Evolutionary conservation across 2,113 vertebrate genomes (phyloP), one percentile per base, ranked within the genome.

Genomic region (Leptocoma aspasia): DNA sequence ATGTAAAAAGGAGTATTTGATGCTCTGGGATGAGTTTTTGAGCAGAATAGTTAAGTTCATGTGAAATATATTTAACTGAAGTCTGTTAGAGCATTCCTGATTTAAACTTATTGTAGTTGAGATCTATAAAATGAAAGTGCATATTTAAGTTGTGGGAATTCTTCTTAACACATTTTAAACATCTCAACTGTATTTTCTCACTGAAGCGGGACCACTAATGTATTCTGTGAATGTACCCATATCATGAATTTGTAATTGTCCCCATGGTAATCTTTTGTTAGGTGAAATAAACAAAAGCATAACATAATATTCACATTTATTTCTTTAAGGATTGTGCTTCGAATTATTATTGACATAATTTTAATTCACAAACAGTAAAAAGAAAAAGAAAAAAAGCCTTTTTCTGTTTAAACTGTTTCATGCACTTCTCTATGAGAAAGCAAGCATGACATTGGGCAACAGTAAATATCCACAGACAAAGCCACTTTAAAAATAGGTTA

Each of bases 181-280:
- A 91, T 64, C 84, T 84, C 61, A 52, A 79, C 90, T 53, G 75
- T 86, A 86, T 90, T 96, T 97, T 97, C 72, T 85, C 83, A 91
- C 61, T 87, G 90, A 75, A 93, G 78, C 75, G 2, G 53, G 83
- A 82, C 70, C 80, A 54, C 63, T 96, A 92, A 94, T 96, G 59
- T 89, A 95, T 92, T 95, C 92, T 75, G 84, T 82, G 93, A 95
- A 96, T 91, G 93, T 93, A 88, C 80, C 86, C 94, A 92, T 92
- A 95, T 95, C 91, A 94, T 95, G 95, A 96, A 95, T 97, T 95
- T 95, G 89, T 95, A 95, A 94, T 96, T 97, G 72, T 90, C 92
- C 89, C 92, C 90, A 57, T 89, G 89, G 92, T 92, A 95, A 95
- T 93, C 91, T 95, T 95, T 95, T 96, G 96, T 96, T 95, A 96